phyloP scores from a whole-genome alignment of 1,140 invertebrate genomes.

The Pseudomyrmex concolor region DNA sequence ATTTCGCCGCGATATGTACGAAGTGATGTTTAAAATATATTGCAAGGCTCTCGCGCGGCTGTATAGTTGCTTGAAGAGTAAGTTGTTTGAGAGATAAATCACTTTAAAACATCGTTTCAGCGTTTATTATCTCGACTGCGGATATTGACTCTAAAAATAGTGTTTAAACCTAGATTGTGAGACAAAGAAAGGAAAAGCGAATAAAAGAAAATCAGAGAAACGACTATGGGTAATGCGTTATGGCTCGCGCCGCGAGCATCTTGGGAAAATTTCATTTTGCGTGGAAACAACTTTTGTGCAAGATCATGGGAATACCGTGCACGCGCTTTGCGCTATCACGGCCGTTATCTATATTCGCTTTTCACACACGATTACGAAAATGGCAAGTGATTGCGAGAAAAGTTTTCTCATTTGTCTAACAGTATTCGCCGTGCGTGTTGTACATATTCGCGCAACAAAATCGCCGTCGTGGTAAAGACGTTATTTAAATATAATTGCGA shows the following conservation, averaged over 20 bases:
- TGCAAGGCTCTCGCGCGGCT: neutral
- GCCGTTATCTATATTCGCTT: constrained; percentile 26
- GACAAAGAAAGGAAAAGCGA: neutral
- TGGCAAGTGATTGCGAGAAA: constrained; percentile 27
- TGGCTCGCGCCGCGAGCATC: neutral
- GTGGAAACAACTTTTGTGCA: constrained; percentile 15
- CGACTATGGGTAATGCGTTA: neutral
- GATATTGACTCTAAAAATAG: constrained; percentile 6
- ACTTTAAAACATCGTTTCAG: neutral
- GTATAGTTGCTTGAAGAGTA: neutral
- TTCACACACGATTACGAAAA: constrained; percentile 55
- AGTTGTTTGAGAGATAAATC: neutral
- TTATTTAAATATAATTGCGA: constrained; percentile 58
- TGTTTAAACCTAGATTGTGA: neutral
- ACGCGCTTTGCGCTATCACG: constrained; percentile 19
- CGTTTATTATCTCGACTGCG: neutral
- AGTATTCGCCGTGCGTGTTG: neutral
- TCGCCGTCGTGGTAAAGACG: constrained; percentile 22
- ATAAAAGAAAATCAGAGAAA: neutral
- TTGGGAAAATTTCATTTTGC: constrained; percentile 20
- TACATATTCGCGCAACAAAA: constrained; percentile 29
- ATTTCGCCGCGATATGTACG: neutral
- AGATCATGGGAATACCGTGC: constrained; percentile 33
- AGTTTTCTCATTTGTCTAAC: constrained; percentile 40
- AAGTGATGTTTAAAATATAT: neutral